These are phyloP conservation scores for Mormyrus iriodes DNA, from an alignment of 2,113 vertebrate genomes.

Conservation along the genomic window DNA sequence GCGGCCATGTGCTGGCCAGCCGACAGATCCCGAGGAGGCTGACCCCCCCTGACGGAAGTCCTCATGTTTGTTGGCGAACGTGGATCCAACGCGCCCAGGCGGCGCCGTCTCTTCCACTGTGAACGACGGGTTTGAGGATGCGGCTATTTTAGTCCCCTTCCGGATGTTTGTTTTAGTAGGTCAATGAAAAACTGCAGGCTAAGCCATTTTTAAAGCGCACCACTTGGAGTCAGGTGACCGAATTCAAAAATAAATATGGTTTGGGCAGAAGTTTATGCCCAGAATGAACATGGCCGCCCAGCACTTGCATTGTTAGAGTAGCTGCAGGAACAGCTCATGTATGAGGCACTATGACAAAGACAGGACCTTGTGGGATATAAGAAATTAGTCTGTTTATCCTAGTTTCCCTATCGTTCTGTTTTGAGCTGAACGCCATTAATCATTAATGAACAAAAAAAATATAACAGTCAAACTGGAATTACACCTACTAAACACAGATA, in stretches of 20 bases:
- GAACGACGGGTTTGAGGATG: neutral
- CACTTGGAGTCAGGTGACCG: neutral
- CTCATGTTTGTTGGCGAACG: neutral
- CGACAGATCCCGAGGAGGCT: neutral
- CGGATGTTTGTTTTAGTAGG: slow-evolving; percentile 11
- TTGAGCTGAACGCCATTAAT: neutral
- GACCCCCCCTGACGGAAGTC: neutral
- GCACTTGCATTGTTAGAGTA: neutral
- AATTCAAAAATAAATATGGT: neutral
- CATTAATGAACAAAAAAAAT: neutral
- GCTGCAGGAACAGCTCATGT: neutral
- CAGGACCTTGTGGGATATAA: neutral
- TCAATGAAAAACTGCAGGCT: neutral
- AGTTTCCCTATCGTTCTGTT: neutral
- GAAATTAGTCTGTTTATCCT: neutral
- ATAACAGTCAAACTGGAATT: neutral
- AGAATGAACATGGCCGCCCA: neutral
- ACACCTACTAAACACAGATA: neutral
- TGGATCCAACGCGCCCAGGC: neutral
- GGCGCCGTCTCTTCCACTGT: neutral
- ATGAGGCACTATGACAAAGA: neutral
- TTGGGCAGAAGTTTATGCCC: neutral
- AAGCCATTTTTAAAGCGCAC: neutral
- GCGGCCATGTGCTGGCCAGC: neutral
- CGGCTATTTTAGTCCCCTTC: neutral